Conservation (phyloP, 2,888 invertebrate genomes). For the Lasioglossum figueresi region DNA sequence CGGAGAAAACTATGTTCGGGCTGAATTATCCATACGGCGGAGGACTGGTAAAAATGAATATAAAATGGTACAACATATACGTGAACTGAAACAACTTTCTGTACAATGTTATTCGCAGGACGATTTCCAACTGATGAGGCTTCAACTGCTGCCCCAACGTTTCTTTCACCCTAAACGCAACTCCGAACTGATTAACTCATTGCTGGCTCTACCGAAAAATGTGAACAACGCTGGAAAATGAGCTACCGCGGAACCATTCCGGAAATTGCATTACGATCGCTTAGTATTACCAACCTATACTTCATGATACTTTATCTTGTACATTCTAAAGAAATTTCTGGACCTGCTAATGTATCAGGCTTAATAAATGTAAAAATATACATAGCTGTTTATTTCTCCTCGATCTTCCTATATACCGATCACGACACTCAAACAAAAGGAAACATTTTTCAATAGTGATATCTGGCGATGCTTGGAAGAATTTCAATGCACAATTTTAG, state of each 20-base stretch:
- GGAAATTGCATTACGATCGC: neutral
- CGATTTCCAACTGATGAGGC: constrained; percentile 75
- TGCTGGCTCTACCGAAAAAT: constrained; percentile 90
- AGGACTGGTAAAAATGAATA: constrained; percentile 63
- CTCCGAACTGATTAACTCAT: constrained; percentile 90
- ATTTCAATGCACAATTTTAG: neutral
- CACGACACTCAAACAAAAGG: neutral
- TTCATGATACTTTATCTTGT: constrained; percentile 29
- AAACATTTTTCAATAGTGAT: neutral
- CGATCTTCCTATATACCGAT: neutral
- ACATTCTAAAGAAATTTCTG: constrained; percentile 16
- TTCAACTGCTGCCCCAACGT: constrained; percentile 74
- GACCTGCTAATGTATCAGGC: constrained; percentile 26
- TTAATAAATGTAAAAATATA: constrained; percentile 49
- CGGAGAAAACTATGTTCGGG: constrained; percentile 61
- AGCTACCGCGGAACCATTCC: constrained; percentile 36
- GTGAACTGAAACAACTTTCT: neutral
- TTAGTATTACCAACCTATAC: no score
- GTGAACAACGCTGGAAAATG: constrained; percentile 90
- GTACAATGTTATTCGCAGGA: constrained; percentile 71
- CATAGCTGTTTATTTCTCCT: neutral
- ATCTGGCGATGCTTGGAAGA: neutral
- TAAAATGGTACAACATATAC: neutral
- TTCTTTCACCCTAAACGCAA: constrained; percentile 86
- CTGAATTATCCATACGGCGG: constrained; percentile 64